Evolutionary conservation across 2,888 invertebrate species (phyloP).

Genomic region (Archips crataeganus): DNA sequence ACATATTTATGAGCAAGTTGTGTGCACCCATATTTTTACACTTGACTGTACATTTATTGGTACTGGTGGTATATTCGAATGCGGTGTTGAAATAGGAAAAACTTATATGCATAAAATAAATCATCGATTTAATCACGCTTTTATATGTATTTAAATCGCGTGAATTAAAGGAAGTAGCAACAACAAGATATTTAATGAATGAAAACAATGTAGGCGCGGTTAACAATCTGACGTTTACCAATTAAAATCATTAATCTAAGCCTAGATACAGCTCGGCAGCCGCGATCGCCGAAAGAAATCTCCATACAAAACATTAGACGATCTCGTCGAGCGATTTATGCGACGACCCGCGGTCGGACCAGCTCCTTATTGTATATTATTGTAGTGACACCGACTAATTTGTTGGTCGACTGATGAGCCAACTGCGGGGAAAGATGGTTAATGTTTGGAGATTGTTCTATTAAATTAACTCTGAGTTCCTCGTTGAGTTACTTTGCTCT

Average conservation of each 20-base stretch:
- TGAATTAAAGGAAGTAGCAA: slow-evolving; percentile 22
- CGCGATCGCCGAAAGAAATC: slow-evolving; percentile 83
- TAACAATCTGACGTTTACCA: slow-evolving; percentile 61
- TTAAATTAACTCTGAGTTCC: slow-evolving; percentile 64
- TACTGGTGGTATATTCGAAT: too few relatives aligned
- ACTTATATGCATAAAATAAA: background rate
- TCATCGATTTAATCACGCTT: slow-evolving; percentile 6
- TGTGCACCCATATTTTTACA: too few relatives aligned
- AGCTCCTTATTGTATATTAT: slow-evolving; percentile 83
- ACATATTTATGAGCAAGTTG: too few relatives aligned
- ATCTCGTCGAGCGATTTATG: slow-evolving; percentile 83
- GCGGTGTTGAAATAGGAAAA: too few relatives aligned
- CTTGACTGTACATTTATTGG: too few relatives aligned
- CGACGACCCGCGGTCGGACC: slow-evolving; percentile 70
- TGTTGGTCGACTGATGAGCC: slow-evolving; percentile 83
- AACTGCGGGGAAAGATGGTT: slow-evolving; percentile 76
- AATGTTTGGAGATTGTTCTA: slow-evolving; percentile 67
- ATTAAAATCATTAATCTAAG: slow-evolving; percentile 80
- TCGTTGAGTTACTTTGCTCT: slow-evolving; percentile 28
- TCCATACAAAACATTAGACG: slow-evolving; percentile 85
- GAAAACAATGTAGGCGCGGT: slow-evolving; percentile 33
- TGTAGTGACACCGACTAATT: slow-evolving; percentile 85
- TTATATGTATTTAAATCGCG: slow-evolving; percentile 7
- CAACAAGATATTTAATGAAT: slow-evolving; percentile 15
- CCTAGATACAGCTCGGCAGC: slow-evolving; percentile 77